Evolutionary conservation across 2,888 invertebrate genomes (phyloP), one percentile per base, ranked within the genome.

Genomic region (Monoplex corrugatus): DNA sequence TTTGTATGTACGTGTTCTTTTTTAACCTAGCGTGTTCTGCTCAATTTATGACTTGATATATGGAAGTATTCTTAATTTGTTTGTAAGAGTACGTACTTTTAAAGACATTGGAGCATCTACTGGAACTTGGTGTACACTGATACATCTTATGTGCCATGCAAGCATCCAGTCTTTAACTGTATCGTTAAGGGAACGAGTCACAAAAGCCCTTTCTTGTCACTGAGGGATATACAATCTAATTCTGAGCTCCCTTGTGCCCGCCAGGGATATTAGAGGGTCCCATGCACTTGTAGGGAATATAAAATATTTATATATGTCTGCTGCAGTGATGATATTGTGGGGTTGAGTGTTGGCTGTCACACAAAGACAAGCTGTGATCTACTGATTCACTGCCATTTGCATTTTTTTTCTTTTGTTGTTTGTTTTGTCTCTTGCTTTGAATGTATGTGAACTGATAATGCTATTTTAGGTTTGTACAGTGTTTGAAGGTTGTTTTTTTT

Each of bases 321-420:
- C 84, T 38, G 57, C 82, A 32, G 57, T 57, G 80, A 43, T 43
- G 43, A 43, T n/a, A 40, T 6, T 40, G 43, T 43, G 84, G 38
- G 84, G 19, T 50, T 45, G 35, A 84, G 16, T 38, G 86, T 40
- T 68, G 38, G 43, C 86, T 35, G 43, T 86, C 86, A 86, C 38
- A 85, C 45, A 32, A 43, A 43, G 88, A 83, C 83, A 63, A 82
- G 88, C 88, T 88, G 88, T 88, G 88, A 88, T 88, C 83, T 75
- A 68, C n/a, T 88, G 68, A 83, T 82, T 88, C 88, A 88, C 88
- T 88, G 88, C 88, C 88, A 88, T 88, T 88, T 87, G 40, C 6
- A 16, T 43, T 43, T 68, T 86, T 57, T 85, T 85, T 1, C 43
- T 86, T 28, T 28, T 68, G 68, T 44, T 83, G 57, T 40, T 28